Conservation (phyloP, 2,888 invertebrate species). For the Orthosia cruda region DNA sequence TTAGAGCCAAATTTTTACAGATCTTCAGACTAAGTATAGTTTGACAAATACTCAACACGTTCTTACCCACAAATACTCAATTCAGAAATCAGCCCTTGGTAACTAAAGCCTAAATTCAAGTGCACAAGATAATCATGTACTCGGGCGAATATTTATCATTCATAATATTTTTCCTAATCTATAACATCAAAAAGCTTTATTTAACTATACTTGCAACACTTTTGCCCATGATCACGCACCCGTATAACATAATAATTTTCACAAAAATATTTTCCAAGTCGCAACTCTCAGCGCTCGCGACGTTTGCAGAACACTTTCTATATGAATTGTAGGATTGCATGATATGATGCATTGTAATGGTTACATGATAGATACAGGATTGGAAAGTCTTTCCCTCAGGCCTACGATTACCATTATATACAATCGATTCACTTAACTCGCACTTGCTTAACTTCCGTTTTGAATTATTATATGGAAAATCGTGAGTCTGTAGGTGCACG, state of each 20-base stretch:
- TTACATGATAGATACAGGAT: constrained; percentile 84
- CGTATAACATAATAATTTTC: background rate
- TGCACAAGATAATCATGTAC: too few species aligned
- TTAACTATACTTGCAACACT: too few species aligned
- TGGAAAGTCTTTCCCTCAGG: constrained; percentile 85
- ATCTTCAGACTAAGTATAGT: too few species aligned
- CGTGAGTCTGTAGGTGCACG: background rate
- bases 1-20: too few species aligned
- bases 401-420: constrained; percentile 79
- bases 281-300: constrained; percentile 58
- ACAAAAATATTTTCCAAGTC: constrained; percentile 38
- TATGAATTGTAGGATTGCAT: constrained; percentile 89
- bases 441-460: constrained; percentile 66
- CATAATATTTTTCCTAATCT: too few species aligned
- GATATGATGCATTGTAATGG: constrained; percentile 90
- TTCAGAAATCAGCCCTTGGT: too few species aligned
- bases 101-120: too few species aligned
- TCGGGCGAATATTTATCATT: too few species aligned
- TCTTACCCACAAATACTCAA: too few species aligned
- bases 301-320: constrained; percentile 87
- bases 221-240: background rate
- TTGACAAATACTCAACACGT: too few species aligned
- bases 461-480: constrained; percentile 58
- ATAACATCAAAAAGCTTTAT: too few species aligned
- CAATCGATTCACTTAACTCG: constrained; percentile 80